These are phyloP conservation scores for Ptychochromis oligacanthus DNA, from an alignment of 2,113 vertebrate species.

Conservation along the genomic window DNA sequence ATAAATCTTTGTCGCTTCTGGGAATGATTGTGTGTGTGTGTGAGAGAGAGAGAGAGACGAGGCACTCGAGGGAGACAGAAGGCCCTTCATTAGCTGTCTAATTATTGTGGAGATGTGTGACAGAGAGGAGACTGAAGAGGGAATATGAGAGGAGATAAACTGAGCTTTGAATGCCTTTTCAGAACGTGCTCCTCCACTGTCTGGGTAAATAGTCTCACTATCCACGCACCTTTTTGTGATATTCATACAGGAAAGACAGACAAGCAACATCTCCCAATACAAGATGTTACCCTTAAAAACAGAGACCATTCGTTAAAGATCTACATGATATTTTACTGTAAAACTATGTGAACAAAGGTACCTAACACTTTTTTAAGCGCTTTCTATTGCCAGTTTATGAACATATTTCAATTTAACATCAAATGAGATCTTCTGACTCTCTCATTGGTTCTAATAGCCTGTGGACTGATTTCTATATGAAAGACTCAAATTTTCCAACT, in stretches of 20 bases:
- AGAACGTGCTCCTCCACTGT: neutral
- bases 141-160: conserved; percentile 11
- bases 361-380: neutral
- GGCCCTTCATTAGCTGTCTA: conserved; percentile 49
- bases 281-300: neutral
- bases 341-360: neutral
- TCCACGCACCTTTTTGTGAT: neutral
- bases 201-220: neutral
- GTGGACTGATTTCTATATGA: too few relatives aligned
- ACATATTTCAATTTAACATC: neutral
- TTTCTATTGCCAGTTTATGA: neutral
- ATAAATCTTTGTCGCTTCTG: neutral
- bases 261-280: neutral
- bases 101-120: conserved; percentile 45
- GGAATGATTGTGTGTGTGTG: neutral
- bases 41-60: neutral
- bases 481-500: too few relatives aligned
- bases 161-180: neutral
- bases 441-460: too few relatives aligned
- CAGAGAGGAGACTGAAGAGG: neutral
- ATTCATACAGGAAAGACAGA: neutral
- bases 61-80: conserved; percentile 26
- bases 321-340: neutral
- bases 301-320: neutral
- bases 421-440: too few relatives aligned